These are phyloP conservation scores for Syrphus vitripennis DNA, from an alignment of 2,888 invertebrate genomes.

Conservation along the genomic window DNA sequence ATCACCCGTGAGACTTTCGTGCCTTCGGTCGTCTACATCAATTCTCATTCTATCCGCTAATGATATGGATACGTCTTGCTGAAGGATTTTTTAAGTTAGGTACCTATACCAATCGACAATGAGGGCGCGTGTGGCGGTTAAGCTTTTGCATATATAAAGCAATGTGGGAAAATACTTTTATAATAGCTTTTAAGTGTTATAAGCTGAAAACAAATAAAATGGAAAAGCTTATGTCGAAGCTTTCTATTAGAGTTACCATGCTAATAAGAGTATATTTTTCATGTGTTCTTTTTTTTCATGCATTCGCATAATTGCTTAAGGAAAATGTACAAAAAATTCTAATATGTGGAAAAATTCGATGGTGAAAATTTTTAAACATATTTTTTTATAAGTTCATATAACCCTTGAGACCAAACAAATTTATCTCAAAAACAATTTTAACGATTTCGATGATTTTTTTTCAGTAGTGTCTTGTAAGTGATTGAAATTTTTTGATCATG, in stretches of 20 bases:
- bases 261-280: background rate
- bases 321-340: no score
- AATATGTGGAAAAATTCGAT: no score
- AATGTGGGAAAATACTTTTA: background rate
- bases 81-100: slow-evolving; percentile 46
- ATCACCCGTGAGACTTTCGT: slow-evolving; percentile 47
- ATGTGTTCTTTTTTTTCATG: background rate
- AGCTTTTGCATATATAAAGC: background rate
- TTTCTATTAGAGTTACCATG: background rate
- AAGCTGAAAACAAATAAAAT: background rate
- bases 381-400: no score
- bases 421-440: no score
- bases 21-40: slow-evolving; percentile 42
- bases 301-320: no score
- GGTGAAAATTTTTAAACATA: background rate
- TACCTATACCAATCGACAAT: slow-evolving; percentile 2
- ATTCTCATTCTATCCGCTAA: slow-evolving; percentile 45
- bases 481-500: no score
- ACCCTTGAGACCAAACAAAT: no score
- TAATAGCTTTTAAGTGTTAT: background rate
- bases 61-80: slow-evolving; percentile 42
- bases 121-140: background rate
- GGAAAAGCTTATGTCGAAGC: background rate
- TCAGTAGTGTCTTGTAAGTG: no score
- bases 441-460: no score